phyloP scores from a whole-genome alignment of 2,888 invertebrate genomes.

The Lathronympha strigana region DNA sequence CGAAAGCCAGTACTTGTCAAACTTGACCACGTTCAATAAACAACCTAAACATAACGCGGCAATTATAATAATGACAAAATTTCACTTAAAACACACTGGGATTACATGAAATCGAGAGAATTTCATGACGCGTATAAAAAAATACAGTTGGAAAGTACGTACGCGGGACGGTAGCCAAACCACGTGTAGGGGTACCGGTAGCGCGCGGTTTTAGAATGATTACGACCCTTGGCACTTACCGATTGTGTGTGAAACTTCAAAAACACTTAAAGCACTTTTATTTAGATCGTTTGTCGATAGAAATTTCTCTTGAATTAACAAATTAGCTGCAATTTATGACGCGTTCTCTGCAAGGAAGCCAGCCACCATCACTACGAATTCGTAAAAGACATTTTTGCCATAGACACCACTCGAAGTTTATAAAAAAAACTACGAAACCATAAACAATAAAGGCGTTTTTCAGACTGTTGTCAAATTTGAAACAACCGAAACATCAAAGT shows the following conservation, averaged over 20 bases:
- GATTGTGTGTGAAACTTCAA: conserved; percentile 78
- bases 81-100: conserved; percentile 53
- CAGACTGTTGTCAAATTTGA: conserved; percentile 14
- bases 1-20: conserved; percentile 72
- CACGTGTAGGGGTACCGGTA: conserved; percentile 81
- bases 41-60: conserved; percentile 67
- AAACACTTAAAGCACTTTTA: conserved; percentile 79
- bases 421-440: conserved; percentile 46
- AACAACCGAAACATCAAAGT: conserved; percentile 25
- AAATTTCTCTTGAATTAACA: conserved; percentile 68
- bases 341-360: conserved; percentile 83
- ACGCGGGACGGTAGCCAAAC: conserved; percentile 71
- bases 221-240: conserved; percentile 78
- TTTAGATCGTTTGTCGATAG: conserved; percentile 68
- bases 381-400: conserved; percentile 82
- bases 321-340: conserved; percentile 76
- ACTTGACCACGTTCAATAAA: conserved; percentile 78
- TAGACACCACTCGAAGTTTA: conserved; percentile 76
- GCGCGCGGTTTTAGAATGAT: conserved; percentile 70
- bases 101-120: conserved; percentile 52
- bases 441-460: conserved; percentile 34
- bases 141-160: conserved; percentile 64
- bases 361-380: conserved; percentile 84
- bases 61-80: conserved; percentile 54
- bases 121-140: conserved; percentile 56